These are phyloP conservation scores for Parauchenoglanis punctatus DNA, from an alignment of 2,797 vertebrate genomes.

Conservation along the genomic window DNA sequence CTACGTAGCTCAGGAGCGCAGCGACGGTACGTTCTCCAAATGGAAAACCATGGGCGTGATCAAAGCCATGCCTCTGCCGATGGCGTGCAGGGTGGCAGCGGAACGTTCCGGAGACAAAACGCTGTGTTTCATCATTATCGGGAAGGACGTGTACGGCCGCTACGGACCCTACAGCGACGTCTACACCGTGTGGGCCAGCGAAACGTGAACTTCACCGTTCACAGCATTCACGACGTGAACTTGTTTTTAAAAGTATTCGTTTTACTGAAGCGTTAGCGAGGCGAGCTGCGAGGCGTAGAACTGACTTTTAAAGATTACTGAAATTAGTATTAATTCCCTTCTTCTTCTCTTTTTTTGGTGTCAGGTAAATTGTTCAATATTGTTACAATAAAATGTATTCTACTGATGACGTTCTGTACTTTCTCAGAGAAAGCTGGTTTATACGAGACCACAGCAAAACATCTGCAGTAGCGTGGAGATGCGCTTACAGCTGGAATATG, in stretches of 20 bases:
- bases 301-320: background rate
- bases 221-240: too few species aligned
- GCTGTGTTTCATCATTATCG: slow-evolving; percentile 68
- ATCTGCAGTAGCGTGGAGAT: background rate
- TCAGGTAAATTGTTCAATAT: background rate
- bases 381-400: slow-evolving; percentile 15
- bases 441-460: background rate
- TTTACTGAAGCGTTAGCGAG: background rate
- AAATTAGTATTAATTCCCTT: background rate
- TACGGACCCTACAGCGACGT: slow-evolving; percentile 62
- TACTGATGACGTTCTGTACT: background rate
- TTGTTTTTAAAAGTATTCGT: background rate
- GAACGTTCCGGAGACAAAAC: slow-evolving; percentile 61
- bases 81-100: slow-evolving; percentile 65
- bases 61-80: slow-evolving; percentile 67
- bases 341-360: background rate
- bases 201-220: background rate
- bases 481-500: background rate
- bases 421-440: slow-evolving; percentile 7
- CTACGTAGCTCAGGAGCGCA: slow-evolving; percentile 59
- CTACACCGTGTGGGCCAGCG: slow-evolving; percentile 10
- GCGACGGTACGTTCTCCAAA: slow-evolving; percentile 58
- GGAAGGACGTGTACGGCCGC: slow-evolving; percentile 58
- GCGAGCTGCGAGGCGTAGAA: background rate
- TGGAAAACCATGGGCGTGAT: slow-evolving; percentile 65